Base-by-base conservation (phyloP, 2,113 vertebrate genomes). In the Myrmecobius fasciatus region DNA sequence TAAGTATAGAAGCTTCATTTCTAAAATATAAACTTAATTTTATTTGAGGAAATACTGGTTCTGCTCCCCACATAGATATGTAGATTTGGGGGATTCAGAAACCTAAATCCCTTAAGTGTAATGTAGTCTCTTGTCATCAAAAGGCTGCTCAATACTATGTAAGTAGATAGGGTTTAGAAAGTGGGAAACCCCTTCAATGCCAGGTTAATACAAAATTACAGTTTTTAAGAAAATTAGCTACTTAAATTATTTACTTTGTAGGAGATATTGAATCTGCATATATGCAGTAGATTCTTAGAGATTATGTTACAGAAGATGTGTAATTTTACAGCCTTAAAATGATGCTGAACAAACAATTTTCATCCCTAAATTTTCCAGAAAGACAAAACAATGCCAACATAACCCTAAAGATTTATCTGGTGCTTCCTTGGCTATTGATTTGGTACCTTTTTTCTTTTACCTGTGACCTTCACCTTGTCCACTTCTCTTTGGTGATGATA, bases 401-500 rank as follows among this genome's bases (percentile, higher is more conserved):
- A 90, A 95, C 53, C 22, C 52, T 54, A 46, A 94, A 52, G 31
- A 91, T 94, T 67, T 67, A 83, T n/a, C 47, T 48, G 47, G 75
- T 22, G 43, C 28, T 60, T 46, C 53, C 53, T 92, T 52, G 93
- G 36, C 46, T 36, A 0, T 93, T 52, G 36, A 24, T 36, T 83
- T 83, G 67, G 67, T 48, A 47, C 26, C 36, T 28, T 88, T 53
- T 43, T 89, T 43, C 67, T 43, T 47, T 90, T 24, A 43, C 52
- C 36, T 75, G 6, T 54, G 8, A 53, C 36, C 52, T 53, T 91
- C 36, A 53, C 10, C 7, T 92, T 97, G 54, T 49, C 49, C 14
- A 93, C 28, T 48, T 51, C 89, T 96, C 89, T 93, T 95, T 93
- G 36, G 26, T 43, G 48, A 90, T 93, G 83, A 53, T 89, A 56